phyloP scores from a whole-genome alignment of 2,113 vertebrate species.

The Ciconia maguari region DNA sequence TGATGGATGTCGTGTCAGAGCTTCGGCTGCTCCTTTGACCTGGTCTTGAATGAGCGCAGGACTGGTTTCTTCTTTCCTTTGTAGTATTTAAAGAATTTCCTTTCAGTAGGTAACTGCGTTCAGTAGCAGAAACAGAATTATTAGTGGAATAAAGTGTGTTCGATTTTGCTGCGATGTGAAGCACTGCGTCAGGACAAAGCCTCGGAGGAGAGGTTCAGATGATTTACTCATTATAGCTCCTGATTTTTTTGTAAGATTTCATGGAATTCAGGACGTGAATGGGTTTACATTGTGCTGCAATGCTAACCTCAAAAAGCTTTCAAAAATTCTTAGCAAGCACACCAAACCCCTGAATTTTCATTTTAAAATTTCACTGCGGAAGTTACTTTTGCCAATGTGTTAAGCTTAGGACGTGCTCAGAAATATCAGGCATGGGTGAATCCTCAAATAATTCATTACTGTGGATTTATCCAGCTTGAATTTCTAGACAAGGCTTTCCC shows the following conservation, averaged over 20 bases:
- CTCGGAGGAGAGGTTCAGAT: not conserved
- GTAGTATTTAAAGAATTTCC: not conserved
- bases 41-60: not conserved
- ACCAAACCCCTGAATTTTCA: not conserved
- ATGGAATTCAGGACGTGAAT: not conserved
- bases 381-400: not conserved
- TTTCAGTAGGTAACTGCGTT: conserved; percentile 45
- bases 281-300: not conserved
- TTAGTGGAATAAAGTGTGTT: not conserved
- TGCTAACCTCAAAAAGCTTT: not conserved
- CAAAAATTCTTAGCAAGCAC: not conserved
- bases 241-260: not conserved
- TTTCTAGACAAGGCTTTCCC: not conserved
- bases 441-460: not conserved
- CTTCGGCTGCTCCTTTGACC: conserved; percentile 66
- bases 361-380: not conserved
- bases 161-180: not conserved
- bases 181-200: not conserved
- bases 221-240: not conserved
- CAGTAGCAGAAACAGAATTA: conserved; percentile 47
- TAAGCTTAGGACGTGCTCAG: not conserved
- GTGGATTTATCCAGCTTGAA: not conserved
- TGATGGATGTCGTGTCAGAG: conserved; percentile 68
- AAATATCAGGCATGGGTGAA: not conserved
- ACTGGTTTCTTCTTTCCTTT: not conserved